These are phyloP conservation scores for Harpegnathos saltator DNA, from an alignment of 1,140 invertebrate species.

Conservation along the genomic window DNA sequence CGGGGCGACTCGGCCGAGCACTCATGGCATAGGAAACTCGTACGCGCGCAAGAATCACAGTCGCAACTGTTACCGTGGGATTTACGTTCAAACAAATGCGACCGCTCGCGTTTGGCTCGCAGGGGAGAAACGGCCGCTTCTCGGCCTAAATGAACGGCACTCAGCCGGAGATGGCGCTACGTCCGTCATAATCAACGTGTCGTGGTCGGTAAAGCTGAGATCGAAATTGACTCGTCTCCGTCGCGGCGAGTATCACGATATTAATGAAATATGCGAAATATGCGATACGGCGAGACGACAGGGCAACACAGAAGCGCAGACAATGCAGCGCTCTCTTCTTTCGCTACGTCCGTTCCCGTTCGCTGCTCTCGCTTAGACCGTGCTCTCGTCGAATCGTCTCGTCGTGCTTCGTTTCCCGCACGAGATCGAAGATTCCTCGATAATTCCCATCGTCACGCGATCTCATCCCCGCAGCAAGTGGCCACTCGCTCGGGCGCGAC, in stretches of 20 bases:
- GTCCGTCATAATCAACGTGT: too few species aligned
- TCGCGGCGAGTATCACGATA: too few species aligned
- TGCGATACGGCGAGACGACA: too few species aligned
- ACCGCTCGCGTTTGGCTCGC: neutral
- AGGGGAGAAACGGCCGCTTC: neutral
- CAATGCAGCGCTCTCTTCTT: too few species aligned
- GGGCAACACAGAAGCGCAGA: too few species aligned
- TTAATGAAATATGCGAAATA: too few species aligned
- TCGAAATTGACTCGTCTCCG: too few species aligned
- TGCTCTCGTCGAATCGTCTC: neutral
- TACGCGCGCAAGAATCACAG: conserved; percentile 30
- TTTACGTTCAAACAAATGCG: conserved; percentile 19
- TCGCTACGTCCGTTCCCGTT: too few species aligned
- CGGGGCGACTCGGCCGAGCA: conserved; percentile 17
- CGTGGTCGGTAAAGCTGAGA: too few species aligned
- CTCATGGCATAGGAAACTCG: conserved; percentile 25
- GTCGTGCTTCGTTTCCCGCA: conserved; percentile 36
- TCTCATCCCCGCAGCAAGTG: conserved; percentile 17
- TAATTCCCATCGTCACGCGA: conserved; percentile 29
- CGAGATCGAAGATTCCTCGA: conserved; percentile 27
- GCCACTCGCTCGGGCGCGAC: conserved; percentile 29
- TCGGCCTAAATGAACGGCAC: too few species aligned
- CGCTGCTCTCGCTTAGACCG: neutral
- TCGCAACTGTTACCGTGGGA: conserved; percentile 16
- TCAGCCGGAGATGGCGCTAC: too few species aligned